Evolutionary conservation across 2,797 vertebrate genomes (phyloP).

Genomic region (Pantherophis alleghaniensis): DNA sequence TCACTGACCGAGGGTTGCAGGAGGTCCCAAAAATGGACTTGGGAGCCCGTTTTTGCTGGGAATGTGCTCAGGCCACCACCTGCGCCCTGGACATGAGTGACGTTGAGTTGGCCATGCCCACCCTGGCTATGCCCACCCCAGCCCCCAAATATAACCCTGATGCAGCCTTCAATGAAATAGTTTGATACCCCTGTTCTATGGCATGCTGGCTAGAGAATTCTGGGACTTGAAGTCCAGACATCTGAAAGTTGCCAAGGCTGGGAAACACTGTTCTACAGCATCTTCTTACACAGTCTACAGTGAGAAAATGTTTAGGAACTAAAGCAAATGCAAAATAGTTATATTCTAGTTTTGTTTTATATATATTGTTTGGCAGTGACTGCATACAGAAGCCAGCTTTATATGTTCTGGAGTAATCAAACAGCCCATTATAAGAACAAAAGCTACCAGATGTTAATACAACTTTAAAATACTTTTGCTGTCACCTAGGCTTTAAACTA

Average conservation of each 20-base stretch:
- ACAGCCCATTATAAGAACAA: conserved; percentile 17
- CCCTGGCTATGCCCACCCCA: too few species aligned
- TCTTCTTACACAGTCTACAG: conserved; percentile 42
- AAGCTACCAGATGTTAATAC: conserved; percentile 28
- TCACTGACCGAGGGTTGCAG: too few species aligned
- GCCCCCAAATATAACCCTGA: too few species aligned
- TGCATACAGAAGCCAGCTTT: conserved; percentile 32
- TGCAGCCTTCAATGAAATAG: too few species aligned
- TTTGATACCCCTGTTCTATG: neutral
- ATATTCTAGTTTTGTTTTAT: conserved; percentile 14
- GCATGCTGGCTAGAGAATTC: neutral
- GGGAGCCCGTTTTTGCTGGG: too few species aligned
- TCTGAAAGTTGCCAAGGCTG: too few species aligned
- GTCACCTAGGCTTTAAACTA: conserved; percentile 47
- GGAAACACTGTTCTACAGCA: neutral
- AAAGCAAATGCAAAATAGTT: conserved; percentile 15
- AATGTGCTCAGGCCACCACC: too few species aligned
- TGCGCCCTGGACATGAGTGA: too few species aligned
- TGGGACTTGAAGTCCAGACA: too few species aligned
- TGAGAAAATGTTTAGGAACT: neutral
- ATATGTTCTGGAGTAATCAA: conserved; percentile 26
- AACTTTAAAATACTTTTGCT: conserved; percentile 46
- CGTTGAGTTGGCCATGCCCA: too few species aligned
- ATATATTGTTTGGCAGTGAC: conserved; percentile 12
- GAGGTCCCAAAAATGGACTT: too few species aligned